Evolutionary conservation across 1,140 invertebrate genomes (phyloP).

Genomic region (Melipona quadrifasciata): DNA sequence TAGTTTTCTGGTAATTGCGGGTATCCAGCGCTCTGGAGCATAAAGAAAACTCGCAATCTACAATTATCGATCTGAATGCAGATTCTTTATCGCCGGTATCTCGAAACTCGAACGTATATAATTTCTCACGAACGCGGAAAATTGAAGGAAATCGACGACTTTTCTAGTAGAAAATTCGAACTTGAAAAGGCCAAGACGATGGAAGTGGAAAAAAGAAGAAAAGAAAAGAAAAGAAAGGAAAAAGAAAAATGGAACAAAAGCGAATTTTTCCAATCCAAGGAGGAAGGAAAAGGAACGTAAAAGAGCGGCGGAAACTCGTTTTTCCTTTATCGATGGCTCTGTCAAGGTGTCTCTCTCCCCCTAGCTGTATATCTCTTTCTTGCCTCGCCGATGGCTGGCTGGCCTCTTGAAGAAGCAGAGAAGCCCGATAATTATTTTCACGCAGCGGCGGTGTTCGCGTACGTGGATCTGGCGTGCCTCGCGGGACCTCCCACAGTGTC

Average conservation of each 20-base stretch:
- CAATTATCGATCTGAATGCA: background rate
- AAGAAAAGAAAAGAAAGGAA: background rate
- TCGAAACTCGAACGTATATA: no score
- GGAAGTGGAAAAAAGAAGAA: no score
- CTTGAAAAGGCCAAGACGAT: background rate
- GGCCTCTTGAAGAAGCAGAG: conserved; percentile 48
- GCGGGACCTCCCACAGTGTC: conserved; percentile 64
- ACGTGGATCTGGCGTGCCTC: conserved; percentile 62
- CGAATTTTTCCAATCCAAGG: conserved; percentile 26
- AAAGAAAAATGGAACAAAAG: background rate
- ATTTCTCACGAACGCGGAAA: no score
- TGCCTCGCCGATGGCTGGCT: background rate
- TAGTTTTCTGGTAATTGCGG: background rate
- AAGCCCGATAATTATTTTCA: conserved; percentile 71
- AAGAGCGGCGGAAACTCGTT: conserved; percentile 51
- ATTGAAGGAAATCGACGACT: no score
- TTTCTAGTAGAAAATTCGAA: background rate
- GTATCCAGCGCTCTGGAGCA: background rate
- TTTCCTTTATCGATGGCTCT: conserved; percentile 49
- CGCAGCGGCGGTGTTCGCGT: conserved; percentile 58
- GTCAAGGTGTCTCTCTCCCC: background rate
- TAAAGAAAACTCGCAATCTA: background rate
- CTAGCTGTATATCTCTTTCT: background rate
- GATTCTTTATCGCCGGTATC: no score
- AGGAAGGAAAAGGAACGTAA: conserved; percentile 61